Evolutionary conservation across 2,797 vertebrate species (phyloP).

Genomic region (Macropodus opercularis): DNA sequence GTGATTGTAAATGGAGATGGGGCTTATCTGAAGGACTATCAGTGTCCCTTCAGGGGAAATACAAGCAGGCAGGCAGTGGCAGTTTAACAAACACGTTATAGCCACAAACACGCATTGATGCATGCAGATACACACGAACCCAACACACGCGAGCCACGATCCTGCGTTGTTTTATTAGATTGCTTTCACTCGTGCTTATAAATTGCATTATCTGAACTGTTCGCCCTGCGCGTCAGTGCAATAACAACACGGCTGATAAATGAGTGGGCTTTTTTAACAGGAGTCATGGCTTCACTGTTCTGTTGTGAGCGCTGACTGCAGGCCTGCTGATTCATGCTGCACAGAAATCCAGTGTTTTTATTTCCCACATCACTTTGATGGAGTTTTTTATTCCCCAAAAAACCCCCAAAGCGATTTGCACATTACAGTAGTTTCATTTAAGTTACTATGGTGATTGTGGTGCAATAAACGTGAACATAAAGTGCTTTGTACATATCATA

Average conservation of each 20-base stretch:
- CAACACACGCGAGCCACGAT: conserved; percentile 3
- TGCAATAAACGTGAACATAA: neutral
- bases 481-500: too few species aligned
- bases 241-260: conserved; percentile 63
- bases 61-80: conserved; percentile 62
- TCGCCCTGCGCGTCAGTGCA: conserved; percentile 54
- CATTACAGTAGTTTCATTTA: neutral
- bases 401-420: neutral
- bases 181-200: conserved; percentile 59
- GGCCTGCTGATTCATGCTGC: conserved; percentile 17
- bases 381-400: too few species aligned
- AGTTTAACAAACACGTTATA: conserved; percentile 58
- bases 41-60: conserved; percentile 71
- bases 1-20: conserved; percentile 86
- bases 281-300: conserved; percentile 41
- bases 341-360: neutral
- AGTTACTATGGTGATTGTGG: neutral
- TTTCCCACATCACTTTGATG: neutral
- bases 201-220: conserved; percentile 68
- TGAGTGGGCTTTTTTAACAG: conserved; percentile 48
- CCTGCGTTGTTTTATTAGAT: conserved; percentile 40
- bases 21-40: conserved; percentile 78
- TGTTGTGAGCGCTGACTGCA: conserved; percentile 32
- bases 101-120: conserved; percentile 33
- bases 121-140: too few species aligned